These are phyloP conservation scores for Plutomurus gul DNA, from an alignment of 1,140 invertebrate genomes.

Conservation along the genomic window DNA sequence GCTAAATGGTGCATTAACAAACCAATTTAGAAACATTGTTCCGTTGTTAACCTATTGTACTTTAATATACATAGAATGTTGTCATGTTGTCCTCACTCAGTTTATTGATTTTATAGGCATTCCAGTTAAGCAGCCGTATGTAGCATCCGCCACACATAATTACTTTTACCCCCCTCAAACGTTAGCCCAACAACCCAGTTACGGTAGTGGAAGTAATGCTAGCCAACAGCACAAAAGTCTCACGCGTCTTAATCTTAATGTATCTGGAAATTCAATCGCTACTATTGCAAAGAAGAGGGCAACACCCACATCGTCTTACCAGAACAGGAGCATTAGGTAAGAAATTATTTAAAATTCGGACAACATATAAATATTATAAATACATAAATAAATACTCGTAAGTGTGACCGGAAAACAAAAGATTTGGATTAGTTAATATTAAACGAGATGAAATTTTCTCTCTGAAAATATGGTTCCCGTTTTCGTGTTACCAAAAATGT, in stretches of 20 bases:
- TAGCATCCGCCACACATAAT: background rate
- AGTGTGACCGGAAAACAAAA: too few relatives aligned
- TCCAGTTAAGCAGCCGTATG: background rate
- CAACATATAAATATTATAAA: too few relatives aligned
- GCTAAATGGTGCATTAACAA: conserved; percentile 10
- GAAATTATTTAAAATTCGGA: background rate
- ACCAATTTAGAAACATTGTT: too few relatives aligned
- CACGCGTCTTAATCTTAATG: background rate
- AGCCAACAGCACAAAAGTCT: conserved; percentile 17
- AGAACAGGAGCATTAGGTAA: conserved; percentile 10
- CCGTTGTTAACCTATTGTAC: background rate
- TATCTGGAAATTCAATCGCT: conserved; percentile 11
- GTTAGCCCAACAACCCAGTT: background rate
- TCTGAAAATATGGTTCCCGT: too few relatives aligned
- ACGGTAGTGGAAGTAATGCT: background rate
- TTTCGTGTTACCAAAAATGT: too few relatives aligned
- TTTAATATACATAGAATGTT: background rate
- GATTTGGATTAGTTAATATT: too few relatives aligned
- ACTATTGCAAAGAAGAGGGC: background rate
- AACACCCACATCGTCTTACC: conserved; percentile 2
- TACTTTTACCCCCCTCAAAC: background rate
- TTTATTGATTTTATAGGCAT: background rate
- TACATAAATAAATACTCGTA: too few relatives aligned
- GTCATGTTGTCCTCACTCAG: background rate
- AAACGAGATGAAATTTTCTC: too few relatives aligned